Evolutionary conservation across 2,113 vertebrate genomes (phyloP).

Genomic region (Dendropsophus ebraccatus): DNA sequence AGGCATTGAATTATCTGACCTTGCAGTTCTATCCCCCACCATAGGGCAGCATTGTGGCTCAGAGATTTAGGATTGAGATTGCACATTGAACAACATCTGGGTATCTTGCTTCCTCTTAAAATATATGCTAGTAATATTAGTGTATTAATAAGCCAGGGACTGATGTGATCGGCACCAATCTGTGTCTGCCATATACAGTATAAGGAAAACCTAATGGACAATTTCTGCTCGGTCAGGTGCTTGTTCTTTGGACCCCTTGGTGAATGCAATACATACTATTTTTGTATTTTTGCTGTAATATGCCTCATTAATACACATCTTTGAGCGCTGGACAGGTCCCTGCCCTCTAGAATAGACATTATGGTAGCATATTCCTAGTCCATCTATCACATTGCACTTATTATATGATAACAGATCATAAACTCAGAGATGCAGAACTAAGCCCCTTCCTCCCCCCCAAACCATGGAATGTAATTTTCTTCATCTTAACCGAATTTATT

Average conservation of each 20-base stretch:
- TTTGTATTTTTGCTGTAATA: background rate
- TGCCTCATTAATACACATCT: background rate
- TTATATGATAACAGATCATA: background rate
- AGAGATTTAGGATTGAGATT: no score
- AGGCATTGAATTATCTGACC: background rate
- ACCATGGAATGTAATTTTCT: slow-evolving; percentile 24
- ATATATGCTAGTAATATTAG: no score
- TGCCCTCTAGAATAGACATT: background rate
- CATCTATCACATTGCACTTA: slow-evolving; percentile 2
- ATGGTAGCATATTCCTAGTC: background rate
- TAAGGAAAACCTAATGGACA: background rate
- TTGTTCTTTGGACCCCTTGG: background rate
- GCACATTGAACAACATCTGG: no score
- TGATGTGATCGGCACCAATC: no score
- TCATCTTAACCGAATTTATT: slow-evolving; percentile 4
- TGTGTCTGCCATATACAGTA: no score
- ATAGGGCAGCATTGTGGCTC: background rate
- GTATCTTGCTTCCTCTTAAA: no score
- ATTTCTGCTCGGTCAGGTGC: background rate
- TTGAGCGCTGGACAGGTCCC: no score
- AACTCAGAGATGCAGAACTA: background rate
- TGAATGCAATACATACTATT: background rate
- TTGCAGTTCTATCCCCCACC: background rate
- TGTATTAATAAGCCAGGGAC: no score
- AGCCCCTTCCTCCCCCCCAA: background rate